phyloP scores from a whole-genome alignment of 2,888 invertebrate species.

The Cheilosia scutellata region DNA sequence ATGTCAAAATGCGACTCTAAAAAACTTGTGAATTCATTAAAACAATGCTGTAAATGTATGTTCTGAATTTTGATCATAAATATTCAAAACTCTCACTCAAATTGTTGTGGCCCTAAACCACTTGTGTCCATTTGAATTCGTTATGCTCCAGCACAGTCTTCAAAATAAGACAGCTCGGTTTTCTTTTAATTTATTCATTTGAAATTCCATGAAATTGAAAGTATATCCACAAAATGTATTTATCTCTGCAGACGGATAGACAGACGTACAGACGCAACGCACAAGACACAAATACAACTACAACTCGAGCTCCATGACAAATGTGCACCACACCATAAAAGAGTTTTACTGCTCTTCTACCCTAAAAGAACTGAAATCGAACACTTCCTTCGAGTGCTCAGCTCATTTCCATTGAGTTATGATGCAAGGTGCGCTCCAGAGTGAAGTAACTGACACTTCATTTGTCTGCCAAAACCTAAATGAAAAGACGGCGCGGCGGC shows the following conservation, averaged over 20 bases:
- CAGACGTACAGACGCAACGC: background rate
- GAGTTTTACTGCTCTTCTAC: conserved; percentile 42
- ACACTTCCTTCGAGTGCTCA: conserved; percentile 29
- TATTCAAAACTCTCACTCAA: too few species aligned
- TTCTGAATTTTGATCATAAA: too few species aligned
- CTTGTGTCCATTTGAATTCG: conserved; percentile 21
- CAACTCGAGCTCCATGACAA: conserved; percentile 52
- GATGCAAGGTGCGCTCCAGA: conserved; percentile 43
- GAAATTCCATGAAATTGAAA: conserved; percentile 56
- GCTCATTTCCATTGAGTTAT: conserved; percentile 45
- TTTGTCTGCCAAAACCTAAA: conserved; percentile 53
- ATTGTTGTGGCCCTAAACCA: too few species aligned
- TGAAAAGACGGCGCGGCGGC: conserved; percentile 33
- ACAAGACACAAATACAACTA: background rate
- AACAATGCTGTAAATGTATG: too few species aligned
- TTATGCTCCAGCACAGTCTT: conserved; percentile 15
- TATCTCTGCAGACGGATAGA: conserved; percentile 8
- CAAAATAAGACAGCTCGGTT: conserved; percentile 39
- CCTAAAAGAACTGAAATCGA: conserved; percentile 52
- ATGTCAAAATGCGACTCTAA: too few species aligned
- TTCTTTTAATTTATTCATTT: conserved; percentile 28
- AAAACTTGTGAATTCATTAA: too few species aligned
- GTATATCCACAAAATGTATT: conserved; percentile 28
- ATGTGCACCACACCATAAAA: conserved; percentile 42
- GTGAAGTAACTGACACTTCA: conserved; percentile 62